phyloP scores from a whole-genome alignment of 2,888 invertebrate species.

The Apamea epomidion region DNA sequence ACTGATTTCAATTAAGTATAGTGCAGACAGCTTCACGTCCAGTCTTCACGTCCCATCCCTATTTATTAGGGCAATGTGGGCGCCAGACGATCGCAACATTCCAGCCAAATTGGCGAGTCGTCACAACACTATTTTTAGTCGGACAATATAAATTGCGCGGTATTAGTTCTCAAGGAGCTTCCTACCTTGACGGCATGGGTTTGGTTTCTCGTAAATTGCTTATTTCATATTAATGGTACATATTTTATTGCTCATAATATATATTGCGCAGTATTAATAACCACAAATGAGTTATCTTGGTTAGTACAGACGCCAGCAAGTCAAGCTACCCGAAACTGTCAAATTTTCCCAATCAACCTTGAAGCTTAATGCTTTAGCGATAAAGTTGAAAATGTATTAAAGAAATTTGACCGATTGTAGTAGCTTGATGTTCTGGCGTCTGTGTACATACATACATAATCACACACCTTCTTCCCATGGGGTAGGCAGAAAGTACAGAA shows the following conservation, averaged over 20 bases:
- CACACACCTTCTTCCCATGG: too few relatives aligned
- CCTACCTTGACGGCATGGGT: slow-evolving; percentile 54
- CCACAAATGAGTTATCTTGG: not conserved
- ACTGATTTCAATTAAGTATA: slow-evolving; percentile 1
- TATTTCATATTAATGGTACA: too few relatives aligned
- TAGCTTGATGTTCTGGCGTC: too few relatives aligned
- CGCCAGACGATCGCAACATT: slow-evolving; percentile 71
- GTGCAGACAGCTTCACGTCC: not conserved
- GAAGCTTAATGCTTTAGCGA: too few relatives aligned
- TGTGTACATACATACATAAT: too few relatives aligned
- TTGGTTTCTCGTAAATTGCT: slow-evolving; percentile 53
- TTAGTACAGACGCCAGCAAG: too few relatives aligned
- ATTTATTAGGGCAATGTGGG: slow-evolving; percentile 70
- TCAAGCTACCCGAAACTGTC: too few relatives aligned
- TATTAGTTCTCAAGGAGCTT: slow-evolving; percentile 65
- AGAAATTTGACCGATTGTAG: too few relatives aligned
- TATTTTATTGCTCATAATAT: too few relatives aligned
- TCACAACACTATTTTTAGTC: slow-evolving; percentile 72
- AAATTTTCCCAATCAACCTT: too few relatives aligned
- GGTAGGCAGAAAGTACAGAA: too few relatives aligned
- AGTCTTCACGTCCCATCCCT: slow-evolving; percentile 51
- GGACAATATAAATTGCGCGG: slow-evolving; percentile 59
- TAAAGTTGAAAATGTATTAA: too few relatives aligned
- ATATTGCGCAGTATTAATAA: not conserved
- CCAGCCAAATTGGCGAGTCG: slow-evolving; percentile 71